A percentile compares a stretch with the other conserved stretches of the same genome.
These are phyloP conservation scores for Netelia virgata DNA, from an alignment of 2,888 invertebrate genomes.

Conservation along the genomic window DNA sequence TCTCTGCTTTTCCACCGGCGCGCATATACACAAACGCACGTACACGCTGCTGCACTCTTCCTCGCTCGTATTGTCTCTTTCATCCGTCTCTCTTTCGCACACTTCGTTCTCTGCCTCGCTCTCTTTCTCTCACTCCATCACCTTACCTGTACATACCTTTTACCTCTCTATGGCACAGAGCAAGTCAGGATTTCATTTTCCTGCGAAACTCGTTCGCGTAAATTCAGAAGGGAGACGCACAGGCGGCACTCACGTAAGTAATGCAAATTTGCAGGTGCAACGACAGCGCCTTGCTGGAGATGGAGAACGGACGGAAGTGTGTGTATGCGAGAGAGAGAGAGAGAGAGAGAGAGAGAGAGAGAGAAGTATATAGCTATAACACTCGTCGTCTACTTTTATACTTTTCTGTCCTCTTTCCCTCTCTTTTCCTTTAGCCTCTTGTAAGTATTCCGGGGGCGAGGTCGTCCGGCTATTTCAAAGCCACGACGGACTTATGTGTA, in stretches of 20 bases:
- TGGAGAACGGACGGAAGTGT: background rate
- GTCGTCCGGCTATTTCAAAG: conserved; percentile 49
- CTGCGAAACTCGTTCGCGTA: conserved; percentile 65
- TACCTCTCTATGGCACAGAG: conserved; percentile 26
- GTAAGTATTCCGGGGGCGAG: conserved; percentile 16
- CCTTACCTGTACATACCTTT: conserved; percentile 25
- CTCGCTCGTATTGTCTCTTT: conserved; percentile 42
- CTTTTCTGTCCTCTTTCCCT: conserved; percentile 16
- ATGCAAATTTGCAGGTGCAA: conserved; percentile 71
- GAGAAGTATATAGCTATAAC: background rate
- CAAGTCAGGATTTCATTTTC: conserved; percentile 68
- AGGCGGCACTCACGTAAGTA: conserved; percentile 61
- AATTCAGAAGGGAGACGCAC: conserved; percentile 59
- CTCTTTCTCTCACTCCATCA: conserved; percentile 45
- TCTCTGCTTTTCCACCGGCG: conserved; percentile 60
- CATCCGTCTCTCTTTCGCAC: conserved; percentile 51
- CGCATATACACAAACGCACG: conserved; percentile 29
- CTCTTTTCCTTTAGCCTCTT: conserved; percentile 28
- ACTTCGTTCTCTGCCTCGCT: conserved; percentile 48
- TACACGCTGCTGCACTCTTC: conserved; percentile 59
- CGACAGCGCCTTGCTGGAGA: conserved; percentile 51
- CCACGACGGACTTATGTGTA: conserved; percentile 43
- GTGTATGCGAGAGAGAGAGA: background rate
- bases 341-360: conserved; percentile 5
- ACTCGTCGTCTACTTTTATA: background rate